Base-by-base conservation (phyloP, 2,888 invertebrate species). In the Pollenia amentaria region DNA sequence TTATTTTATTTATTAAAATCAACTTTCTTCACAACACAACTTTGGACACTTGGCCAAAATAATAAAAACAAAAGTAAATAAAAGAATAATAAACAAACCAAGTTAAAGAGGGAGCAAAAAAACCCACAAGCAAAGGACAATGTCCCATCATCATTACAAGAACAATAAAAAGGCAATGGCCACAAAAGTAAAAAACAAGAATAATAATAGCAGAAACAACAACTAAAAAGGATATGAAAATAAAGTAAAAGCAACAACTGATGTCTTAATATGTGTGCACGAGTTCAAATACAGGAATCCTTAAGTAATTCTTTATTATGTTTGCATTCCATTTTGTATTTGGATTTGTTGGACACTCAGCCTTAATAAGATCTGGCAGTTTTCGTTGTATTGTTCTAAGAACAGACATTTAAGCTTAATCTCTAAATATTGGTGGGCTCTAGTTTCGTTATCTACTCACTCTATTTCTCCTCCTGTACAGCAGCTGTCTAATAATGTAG, bases 11-110 rank as follows among this genome's bases (percentile, higher is more conserved):
- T 80, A 67, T 48, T 57, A 51, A 16, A 72, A 78, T 42, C 73
- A 67, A 78, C 78, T 73, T 78, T 78, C 55, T 16, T 46, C 12
- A 3, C 11, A 44, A 44, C 57, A 73, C 18, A 73, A 60, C 11
- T 38, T 57, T 40, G 48, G 53, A 44, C 60, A 82, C 64, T 81
- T 75, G 46, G 48, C 29, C 16, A 82, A 81, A 73, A 65, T 73
- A 67, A 83, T 76, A 80, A 73, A 83, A 79, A 72, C 76, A 72
- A 77, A 87, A 84, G 87, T 77, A 84, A 84, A 87, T 80, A 84
- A 87, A 87, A 62, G 76, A 80, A 87, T 83, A 76, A 80, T 75
- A 84, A 87, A 82, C 82, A 82, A 82, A 44, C 21, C 51, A 75
- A 67, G 38, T 51, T 69, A 60, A n/a, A 44, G 51, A 57, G 18